Conservation (phyloP, 2,888 invertebrate species). For the Philaethria dido region DNA sequence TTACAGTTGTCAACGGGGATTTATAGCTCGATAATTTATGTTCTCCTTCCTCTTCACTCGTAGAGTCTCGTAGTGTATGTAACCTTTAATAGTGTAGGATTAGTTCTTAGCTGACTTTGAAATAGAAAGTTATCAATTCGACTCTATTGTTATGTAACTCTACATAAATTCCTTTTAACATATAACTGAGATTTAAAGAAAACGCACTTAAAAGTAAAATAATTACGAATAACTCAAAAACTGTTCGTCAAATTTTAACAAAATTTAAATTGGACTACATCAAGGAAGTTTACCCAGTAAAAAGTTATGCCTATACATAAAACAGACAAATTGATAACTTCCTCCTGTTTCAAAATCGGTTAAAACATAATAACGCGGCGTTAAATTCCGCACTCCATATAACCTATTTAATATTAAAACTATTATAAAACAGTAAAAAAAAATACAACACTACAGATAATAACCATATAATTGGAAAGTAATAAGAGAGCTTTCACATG, state of each 20-base stretch:
- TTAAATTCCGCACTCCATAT: background rate
- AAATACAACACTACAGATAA: background rate
- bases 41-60: conserved; percentile 14
- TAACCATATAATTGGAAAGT: background rate
- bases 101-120: no score
- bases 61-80: conserved; percentile 2
- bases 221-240: no score
- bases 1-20: conserved; percentile 30
- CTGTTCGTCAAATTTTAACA: no score
- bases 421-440: background rate
- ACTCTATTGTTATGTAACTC: background rate
- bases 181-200: background rate
- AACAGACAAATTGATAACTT: no score
- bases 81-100: background rate
- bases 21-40: conserved; percentile 23
- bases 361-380: no score
- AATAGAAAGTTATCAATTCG: no score
- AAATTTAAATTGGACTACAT: no score
- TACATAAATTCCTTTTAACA: no score
- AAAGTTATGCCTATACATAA: no score
- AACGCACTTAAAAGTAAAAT: background rate
- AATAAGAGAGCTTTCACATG: conserved; percentile 1
- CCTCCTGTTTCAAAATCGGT: no score
- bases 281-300: no score
- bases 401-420: no score